A percentile compares a stretch with the other conserved stretches of the same genome.
Evolutionary conservation across 23 tunicate genomes (phyloP).

Genomic region (Aplidium turbinatum): DNA sequence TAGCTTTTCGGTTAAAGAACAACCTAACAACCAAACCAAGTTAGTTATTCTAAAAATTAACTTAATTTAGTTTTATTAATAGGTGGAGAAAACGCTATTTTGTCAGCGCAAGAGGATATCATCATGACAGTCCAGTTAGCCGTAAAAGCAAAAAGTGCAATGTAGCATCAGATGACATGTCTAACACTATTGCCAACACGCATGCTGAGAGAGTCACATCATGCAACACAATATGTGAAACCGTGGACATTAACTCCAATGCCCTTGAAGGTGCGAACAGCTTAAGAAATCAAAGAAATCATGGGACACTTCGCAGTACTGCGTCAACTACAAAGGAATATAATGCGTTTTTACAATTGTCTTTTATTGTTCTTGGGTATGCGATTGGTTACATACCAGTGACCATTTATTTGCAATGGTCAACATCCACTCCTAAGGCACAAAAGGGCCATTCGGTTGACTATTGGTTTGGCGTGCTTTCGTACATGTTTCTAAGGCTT

Average conservation of each 20-base stretch:
- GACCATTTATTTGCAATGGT: slow-evolving; percentile 54
- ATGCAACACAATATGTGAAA: too few relatives aligned
- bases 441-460: slow-evolving; percentile 15
- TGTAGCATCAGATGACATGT: too few relatives aligned
- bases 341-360: slow-evolving; percentile 38
- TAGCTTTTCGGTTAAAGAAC: too few relatives aligned
- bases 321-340: background rate
- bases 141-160: too few relatives aligned
- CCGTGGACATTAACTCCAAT: background rate
- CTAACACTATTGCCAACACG: too few relatives aligned
- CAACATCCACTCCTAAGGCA: slow-evolving; percentile 19
- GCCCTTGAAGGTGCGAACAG: background rate
- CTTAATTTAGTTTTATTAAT: too few relatives aligned
- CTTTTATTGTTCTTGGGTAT: slow-evolving; percentile 46
- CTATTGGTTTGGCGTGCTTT: slow-evolving; percentile 75
- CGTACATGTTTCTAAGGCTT: slow-evolving; percentile 49
- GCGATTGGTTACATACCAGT: slow-evolving; percentile 54
- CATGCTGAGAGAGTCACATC: too few relatives aligned
- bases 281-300: background rate
- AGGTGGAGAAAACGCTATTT: too few relatives aligned
- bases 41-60: too few relatives aligned
- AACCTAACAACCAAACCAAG: too few relatives aligned
- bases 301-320: background rate
- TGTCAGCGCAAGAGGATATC: too few relatives aligned
- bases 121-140: too few relatives aligned